phyloP scores from a whole-genome alignment of 2,888 invertebrate genomes.

The Pristionchus japonicus region DNA sequence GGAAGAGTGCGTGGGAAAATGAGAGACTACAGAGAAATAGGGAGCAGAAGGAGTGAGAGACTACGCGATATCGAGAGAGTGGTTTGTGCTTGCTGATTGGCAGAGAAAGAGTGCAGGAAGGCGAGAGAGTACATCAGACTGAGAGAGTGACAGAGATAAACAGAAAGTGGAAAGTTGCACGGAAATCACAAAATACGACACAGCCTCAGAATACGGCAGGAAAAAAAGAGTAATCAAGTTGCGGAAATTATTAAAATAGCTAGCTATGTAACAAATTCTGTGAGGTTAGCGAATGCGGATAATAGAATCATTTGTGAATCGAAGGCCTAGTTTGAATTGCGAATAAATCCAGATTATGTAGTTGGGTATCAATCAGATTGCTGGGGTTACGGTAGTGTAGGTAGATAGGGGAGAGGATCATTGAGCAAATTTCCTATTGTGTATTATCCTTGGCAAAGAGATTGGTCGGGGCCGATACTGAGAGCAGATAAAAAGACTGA shows the following conservation, averaged over 20 bases:
- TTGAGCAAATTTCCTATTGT: conserved; percentile 18
- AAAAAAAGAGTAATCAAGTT: conserved; percentile 32
- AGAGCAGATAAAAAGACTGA: neutral
- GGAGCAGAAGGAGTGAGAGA: neutral
- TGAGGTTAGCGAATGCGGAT: conserved; percentile 48
- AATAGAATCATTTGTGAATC: conserved; percentile 46
- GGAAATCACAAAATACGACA: conserved; percentile 37
- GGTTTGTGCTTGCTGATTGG: conserved; percentile 33
- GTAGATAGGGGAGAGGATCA: conserved; percentile 4
- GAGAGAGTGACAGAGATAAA: conserved; percentile 11
- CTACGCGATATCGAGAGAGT: conserved; percentile 24
- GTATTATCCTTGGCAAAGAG: conserved; percentile 25
- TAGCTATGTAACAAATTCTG: conserved; percentile 10
- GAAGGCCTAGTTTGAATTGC: conserved; percentile 43
- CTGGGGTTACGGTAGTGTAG: neutral
- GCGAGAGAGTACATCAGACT: conserved; percentile 21
- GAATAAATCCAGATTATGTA: conserved; percentile 36
- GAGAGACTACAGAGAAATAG: conserved; percentile 16
- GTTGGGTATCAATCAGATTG: neutral
- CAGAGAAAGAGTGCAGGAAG: conserved; percentile 4
- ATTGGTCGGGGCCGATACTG: neutral
- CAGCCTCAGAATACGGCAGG: conserved; percentile 32
- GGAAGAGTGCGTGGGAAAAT: neutral
- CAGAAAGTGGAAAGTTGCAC: neutral
- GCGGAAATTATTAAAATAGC: conserved; percentile 20